These are phyloP conservation scores for Plutella xylostella DNA, from an alignment of 2,888 invertebrate genomes.

Conservation along the genomic window DNA sequence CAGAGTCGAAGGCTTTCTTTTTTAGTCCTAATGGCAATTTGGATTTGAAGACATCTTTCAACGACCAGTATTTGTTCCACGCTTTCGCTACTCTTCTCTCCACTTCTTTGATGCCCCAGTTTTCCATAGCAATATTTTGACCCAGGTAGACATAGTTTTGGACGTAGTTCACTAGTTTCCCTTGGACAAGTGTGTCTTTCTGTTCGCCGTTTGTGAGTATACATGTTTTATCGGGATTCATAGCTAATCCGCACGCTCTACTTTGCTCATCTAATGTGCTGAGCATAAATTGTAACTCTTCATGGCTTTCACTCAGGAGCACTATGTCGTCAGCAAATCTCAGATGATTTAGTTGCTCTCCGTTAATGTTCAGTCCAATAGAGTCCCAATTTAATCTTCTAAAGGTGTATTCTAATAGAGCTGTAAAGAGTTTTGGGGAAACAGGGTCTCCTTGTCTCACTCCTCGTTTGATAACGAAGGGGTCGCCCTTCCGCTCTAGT, in stretches of 20 bases:
- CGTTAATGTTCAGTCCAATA: background rate
- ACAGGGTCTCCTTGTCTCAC: slow-evolving; percentile 10
- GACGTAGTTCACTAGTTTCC: background rate
- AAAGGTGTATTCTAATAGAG: slow-evolving; percentile 7
- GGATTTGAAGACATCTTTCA: slow-evolving; percentile 1
- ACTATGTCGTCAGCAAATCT: slow-evolving; percentile 5
- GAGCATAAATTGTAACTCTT: background rate
- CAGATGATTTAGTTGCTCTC: background rate
- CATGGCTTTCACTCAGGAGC: background rate
- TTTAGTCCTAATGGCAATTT: background rate
- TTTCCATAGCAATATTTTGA: background rate
- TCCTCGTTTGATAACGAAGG: slow-evolving; percentile 8
- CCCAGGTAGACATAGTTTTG: background rate
- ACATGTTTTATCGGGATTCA: background rate
- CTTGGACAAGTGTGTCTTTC: background rate
- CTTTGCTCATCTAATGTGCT: background rate
- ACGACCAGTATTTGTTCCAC: background rate
- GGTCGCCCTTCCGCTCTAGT: slow-evolving; percentile 10
- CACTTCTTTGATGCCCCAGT: background rate
- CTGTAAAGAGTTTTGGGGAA: slow-evolving; percentile 11
- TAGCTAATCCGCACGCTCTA: background rate
- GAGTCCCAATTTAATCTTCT: slow-evolving; percentile 4
- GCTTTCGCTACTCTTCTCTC: background rate
- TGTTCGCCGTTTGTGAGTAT: background rate
- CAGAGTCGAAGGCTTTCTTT: background rate